Evolutionary conservation across 2,888 invertebrate genomes (phyloP).

Genomic region (Agonopterix arenella): DNA sequence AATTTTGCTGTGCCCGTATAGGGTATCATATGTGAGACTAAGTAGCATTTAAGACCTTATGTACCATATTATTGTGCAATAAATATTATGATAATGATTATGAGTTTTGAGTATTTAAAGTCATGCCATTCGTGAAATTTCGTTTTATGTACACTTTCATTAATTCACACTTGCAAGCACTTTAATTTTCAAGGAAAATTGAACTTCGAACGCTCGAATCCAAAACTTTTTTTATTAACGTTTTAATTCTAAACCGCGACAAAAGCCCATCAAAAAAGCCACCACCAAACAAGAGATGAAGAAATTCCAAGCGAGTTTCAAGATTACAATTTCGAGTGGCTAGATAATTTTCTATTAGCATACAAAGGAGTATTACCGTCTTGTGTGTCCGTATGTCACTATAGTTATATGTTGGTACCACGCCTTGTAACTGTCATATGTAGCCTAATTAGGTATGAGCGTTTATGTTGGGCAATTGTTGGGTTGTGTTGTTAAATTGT

Average conservation of each 20-base stretch:
- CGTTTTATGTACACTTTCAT: no score
- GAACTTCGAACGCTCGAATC: neutral
- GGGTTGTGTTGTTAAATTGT: no score
- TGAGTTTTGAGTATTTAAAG: no score
- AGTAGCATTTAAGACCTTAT: no score
- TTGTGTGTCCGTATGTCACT: constrained; percentile 61
- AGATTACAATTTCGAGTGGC: constrained; percentile 74
- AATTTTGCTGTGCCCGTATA: no score
- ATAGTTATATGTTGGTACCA: constrained; percentile 52
- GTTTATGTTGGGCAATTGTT: constrained; percentile 33
- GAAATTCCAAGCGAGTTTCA: constrained; percentile 70
- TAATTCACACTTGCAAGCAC: no score
- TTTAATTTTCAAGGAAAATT: no score
- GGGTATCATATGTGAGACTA: no score
- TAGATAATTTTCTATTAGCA: constrained; percentile 75
- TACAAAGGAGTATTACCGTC: constrained; percentile 74
- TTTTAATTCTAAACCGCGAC: neutral
- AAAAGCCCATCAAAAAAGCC: neutral
- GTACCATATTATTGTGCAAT: no score
- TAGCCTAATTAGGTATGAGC: constrained; percentile 69
- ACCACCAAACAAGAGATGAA: constrained; percentile 60
- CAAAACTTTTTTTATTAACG: neutral
- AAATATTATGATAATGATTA: no score
- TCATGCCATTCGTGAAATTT: no score
- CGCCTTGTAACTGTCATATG: constrained; percentile 73